Evolutionary conservation across 2,888 invertebrate genomes (phyloP).

Genomic region (Ditula angustiorana): DNA sequence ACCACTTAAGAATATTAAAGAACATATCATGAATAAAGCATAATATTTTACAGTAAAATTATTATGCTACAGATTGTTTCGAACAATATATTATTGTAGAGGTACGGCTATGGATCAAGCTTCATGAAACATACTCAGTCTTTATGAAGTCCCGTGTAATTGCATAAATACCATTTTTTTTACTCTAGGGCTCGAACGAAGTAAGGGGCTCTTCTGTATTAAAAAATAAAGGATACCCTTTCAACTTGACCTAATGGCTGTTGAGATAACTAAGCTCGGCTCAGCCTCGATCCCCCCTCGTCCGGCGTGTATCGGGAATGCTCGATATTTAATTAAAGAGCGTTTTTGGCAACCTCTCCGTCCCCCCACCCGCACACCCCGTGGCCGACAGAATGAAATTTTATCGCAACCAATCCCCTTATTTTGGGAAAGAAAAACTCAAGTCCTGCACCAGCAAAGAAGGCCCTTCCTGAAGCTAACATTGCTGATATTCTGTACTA

Average conservation of each 20-base stretch:
- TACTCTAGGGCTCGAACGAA: no score
- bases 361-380: background rate
- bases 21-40: no score
- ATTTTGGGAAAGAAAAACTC: slow-evolving; percentile 46
- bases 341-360: slow-evolving; percentile 45
- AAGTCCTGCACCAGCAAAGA: background rate
- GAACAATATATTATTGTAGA: no score
- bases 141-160: no score
- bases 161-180: no score
- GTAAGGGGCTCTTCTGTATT: no score
- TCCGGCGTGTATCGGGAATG: slow-evolving; percentile 48
- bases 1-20: no score
- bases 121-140: no score
- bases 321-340: slow-evolving; percentile 60
- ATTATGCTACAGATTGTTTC: no score
- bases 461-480: background rate
- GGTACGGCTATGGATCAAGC: no score
- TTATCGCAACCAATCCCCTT: slow-evolving; percentile 51
- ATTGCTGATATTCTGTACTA: no score
- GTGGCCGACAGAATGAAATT: slow-evolving; percentile 49
- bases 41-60: no score
- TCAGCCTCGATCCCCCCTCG: background rate
- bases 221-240: background rate
- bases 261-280: background rate
- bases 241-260: background rate